A percentile compares a stretch with the other conserved stretches of the same genome.
Conservation (phyloP, 2,113 vertebrate species). For the Hystrix brachyura region DNA sequence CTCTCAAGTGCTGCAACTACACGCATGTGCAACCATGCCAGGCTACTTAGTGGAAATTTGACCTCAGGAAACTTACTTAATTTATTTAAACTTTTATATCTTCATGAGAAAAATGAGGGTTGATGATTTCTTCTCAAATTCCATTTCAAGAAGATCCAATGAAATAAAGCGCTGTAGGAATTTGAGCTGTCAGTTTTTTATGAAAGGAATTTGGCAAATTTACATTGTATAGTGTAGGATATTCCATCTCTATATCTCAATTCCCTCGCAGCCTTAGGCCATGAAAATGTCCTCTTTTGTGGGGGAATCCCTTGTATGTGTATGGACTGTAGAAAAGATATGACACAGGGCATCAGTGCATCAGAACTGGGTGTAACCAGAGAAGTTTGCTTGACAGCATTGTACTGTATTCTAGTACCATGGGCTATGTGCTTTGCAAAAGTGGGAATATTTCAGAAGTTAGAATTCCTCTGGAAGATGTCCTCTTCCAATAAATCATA, state of each 20-base stretch:
- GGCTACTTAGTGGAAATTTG: conserved; percentile 22
- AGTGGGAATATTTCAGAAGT: conserved; percentile 26
- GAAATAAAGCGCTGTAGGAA: background rate
- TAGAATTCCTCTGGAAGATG: conserved; percentile 12
- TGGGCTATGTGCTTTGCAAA: background rate
- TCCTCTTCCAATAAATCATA: background rate
- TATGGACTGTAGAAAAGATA: background rate
- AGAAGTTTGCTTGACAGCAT: background rate
- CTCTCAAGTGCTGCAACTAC: background rate
- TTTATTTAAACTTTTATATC: conserved; percentile 40
- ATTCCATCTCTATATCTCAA: background rate
- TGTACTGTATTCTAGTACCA: background rate
- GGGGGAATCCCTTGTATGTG: background rate
- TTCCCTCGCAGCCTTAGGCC: background rate
- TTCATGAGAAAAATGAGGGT: conserved; percentile 60
- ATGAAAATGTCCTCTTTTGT: background rate
- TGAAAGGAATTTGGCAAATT: conserved; percentile 46
- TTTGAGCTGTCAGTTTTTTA: conserved; percentile 28
- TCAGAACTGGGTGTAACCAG: background rate
- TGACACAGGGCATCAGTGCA: background rate
- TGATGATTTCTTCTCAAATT: background rate
- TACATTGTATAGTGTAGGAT: background rate
- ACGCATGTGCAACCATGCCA: background rate
- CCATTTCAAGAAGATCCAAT: background rate
- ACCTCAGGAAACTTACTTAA: background rate